These are phyloP conservation scores for Sminthopsis crassicaudata DNA, from an alignment of 2,113 vertebrate genomes.

Conservation along the genomic window DNA sequence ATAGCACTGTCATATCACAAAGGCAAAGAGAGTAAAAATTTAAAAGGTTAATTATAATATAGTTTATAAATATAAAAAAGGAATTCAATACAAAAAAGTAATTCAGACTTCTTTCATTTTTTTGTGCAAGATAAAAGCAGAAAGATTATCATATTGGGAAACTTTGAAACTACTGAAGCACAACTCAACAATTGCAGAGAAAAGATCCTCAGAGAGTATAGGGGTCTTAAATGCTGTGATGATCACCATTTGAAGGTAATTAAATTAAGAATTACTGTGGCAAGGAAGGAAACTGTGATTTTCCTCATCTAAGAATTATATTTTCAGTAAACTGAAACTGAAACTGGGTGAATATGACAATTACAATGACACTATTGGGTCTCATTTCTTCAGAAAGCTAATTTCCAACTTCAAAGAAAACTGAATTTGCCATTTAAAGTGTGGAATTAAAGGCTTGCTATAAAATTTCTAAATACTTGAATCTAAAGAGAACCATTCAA, in stretches of 20 bases:
- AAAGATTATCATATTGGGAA: slow-evolving; percentile 58
- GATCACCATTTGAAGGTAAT: slow-evolving; percentile 61
- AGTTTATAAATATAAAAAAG: neutral
- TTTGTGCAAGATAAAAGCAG: slow-evolving; percentile 58
- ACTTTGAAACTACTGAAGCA: slow-evolving; percentile 68
- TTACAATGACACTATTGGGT: neutral
- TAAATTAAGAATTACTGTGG: slow-evolving; percentile 72
- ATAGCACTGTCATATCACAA: slow-evolving; percentile 4
- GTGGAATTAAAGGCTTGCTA: slow-evolving; percentile 27
- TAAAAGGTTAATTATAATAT: slow-evolving; percentile 4
- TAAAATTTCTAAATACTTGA: slow-evolving; percentile 40
- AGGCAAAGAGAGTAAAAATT: slow-evolving; percentile 30
- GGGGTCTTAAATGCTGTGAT: slow-evolving; percentile 59
- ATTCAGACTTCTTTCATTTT: slow-evolving; percentile 60
- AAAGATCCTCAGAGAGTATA: slow-evolving; percentile 58
- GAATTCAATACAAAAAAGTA: neutral
- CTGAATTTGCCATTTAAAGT: slow-evolving; percentile 28
- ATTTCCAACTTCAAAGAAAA: slow-evolving; percentile 51
- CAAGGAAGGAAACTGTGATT: slow-evolving; percentile 47
- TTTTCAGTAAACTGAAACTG: slow-evolving; percentile 39
- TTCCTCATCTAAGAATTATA: slow-evolving; percentile 45
- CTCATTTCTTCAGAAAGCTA: neutral
- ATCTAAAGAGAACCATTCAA: slow-evolving; percentile 29
- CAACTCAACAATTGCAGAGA: slow-evolving; percentile 49
- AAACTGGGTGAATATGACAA: slow-evolving; percentile 47